Conservation (phyloP, 2,797 vertebrate genomes). For the Clarias platycephalus region DNA sequence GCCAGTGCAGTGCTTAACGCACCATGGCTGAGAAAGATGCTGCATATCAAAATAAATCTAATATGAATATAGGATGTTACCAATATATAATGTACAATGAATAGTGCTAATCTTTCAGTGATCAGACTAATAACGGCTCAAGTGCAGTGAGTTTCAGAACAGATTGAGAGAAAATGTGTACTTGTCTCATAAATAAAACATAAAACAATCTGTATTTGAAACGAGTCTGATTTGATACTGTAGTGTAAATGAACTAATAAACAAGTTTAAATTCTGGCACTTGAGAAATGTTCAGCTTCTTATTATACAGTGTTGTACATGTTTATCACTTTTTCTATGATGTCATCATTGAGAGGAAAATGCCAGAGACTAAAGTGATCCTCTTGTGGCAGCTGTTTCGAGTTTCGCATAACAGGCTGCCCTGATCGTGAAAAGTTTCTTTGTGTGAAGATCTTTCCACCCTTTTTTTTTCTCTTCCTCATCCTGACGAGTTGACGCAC, state of each 20-base stretch:
- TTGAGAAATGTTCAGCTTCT: neutral
- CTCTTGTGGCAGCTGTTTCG: conserved; percentile 9
- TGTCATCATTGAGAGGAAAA: neutral
- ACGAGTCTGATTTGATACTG: too few relatives aligned
- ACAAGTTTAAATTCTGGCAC: too few relatives aligned
- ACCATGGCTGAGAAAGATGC: neutral
- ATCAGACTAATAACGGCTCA: too few relatives aligned
- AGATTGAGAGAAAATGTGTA: too few relatives aligned
- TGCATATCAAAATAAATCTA: neutral
- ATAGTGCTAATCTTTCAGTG: neutral
- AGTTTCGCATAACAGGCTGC: neutral
- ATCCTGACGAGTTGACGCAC: conserved; percentile 31
- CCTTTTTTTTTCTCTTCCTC: neutral
- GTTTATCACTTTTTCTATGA: neutral
- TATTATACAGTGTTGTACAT: neutral
- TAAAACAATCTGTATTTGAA: too few relatives aligned
- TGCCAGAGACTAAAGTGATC: neutral
- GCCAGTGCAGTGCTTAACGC: neutral
- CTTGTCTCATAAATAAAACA: too few relatives aligned
- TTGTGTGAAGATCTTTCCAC: conserved; percentile 10
- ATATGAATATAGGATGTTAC: neutral
- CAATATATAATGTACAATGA: neutral
- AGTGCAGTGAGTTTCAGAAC: too few relatives aligned
- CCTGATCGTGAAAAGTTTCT: conserved; percentile 6
- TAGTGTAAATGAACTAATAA: too few relatives aligned